Base-by-base conservation (phyloP, 2,797 vertebrate genomes). In the Takifugu rubripes region DNA sequence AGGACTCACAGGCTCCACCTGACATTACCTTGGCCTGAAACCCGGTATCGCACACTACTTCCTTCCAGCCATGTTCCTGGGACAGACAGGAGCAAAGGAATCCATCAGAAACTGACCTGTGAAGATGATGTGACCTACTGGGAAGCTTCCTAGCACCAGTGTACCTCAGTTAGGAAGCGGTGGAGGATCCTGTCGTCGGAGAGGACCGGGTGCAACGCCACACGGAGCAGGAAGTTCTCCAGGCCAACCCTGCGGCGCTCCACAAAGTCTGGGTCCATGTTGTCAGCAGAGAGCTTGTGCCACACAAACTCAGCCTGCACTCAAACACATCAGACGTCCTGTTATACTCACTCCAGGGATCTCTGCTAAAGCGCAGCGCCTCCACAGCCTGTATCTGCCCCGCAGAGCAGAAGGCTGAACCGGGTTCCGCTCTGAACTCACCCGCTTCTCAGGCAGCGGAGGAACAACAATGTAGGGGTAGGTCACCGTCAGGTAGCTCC, bases 241-340 rank as follows among this genome's bases (percentile, higher is more conserved):
- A 98, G 87, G 5, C 96, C 96, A 0, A 96, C 93, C 66, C 96
- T 87, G 59, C 96, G 91, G 56, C 96, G 91, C 84, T 98, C 96
- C 79, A 98, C 96, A 71, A 98, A 98, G 83, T 98, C 96, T 0
- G 96, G 96, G 77, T 98, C 96, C 96, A 98, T 97, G 66, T 98
- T 98, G 87, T 99, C 96, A 33, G 96, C 95, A 0, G 96, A 95
- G 8, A 99, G 87, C 78, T 97, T 98, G 86, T 98, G 95, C 96
- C 96, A 98, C 75, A 98, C 95, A 64, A 98, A 98, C 87, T 98
- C 96, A 64, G 96, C 96, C 96, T 98, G 79, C 2, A 25, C 0
- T 21, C 3, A 56, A 16, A 11, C n/a, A 27, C 9, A 47, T 9
- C 27, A 36, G 1, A 6, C 10, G 10, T 26, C 5, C 12, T 6